phyloP scores from a whole-genome alignment of 1,140 invertebrate species.

The Drosophila pectinifera region DNA sequence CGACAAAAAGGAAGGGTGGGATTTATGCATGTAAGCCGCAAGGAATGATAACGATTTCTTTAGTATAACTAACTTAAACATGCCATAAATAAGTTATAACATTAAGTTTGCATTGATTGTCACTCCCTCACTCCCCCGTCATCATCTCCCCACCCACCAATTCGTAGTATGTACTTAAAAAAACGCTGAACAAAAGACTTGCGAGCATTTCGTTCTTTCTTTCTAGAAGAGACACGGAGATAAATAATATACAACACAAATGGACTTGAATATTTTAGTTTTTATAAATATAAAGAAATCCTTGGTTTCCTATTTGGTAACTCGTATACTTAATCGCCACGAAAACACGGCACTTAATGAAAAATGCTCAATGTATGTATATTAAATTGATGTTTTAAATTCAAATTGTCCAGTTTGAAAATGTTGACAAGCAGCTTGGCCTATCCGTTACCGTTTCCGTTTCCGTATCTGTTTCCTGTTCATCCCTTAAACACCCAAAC shows the following conservation, averaged over 20 bases:
- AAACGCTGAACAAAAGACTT: constrained; percentile 75
- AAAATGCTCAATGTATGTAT: constrained; percentile 78
- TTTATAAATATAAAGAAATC: constrained; percentile 13
- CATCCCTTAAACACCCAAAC: constrained; percentile 8
- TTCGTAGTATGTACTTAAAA: constrained; percentile 68
- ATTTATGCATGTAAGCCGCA: constrained; percentile 50
- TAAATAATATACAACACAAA: constrained; percentile 6
- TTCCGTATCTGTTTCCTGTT: constrained; percentile 14
- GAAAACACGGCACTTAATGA: constrained; percentile 27
- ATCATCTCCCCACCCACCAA: constrained; percentile 18
- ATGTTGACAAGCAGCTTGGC: constrained; percentile 33
- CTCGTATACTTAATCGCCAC: constrained; percentile 64
- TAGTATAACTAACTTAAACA: constrained; percentile 83
- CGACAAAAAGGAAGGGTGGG: constrained; percentile 5
- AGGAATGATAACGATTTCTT: constrained; percentile 57
- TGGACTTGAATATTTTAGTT: constrained; percentile 47
- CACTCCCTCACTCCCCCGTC: background rate
- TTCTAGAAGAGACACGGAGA: constrained; percentile 9
- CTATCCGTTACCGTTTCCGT: constrained; percentile 2
- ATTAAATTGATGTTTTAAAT: constrained; percentile 57
- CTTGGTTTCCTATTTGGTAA: constrained; percentile 66
- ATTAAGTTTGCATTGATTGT: constrained; percentile 59
- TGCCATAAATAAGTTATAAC: constrained; percentile 78
- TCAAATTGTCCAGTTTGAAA: constrained; percentile 22
- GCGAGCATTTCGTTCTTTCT: constrained; percentile 44